Conservation (phyloP, 1,140 invertebrate species). For the Caenorhabditis brenneri region DNA sequence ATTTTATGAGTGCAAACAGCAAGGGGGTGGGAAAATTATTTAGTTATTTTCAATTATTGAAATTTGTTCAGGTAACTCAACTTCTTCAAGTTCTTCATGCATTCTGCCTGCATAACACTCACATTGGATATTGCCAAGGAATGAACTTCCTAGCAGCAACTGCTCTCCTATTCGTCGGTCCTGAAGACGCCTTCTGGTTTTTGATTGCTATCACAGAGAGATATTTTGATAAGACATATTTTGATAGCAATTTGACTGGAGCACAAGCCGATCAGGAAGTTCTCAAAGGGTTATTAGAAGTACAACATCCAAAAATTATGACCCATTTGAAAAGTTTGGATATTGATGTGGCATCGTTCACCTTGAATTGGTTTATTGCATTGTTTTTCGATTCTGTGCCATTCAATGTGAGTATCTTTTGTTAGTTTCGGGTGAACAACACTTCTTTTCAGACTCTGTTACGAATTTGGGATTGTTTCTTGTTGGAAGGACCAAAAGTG, state of each 20-base stretch:
- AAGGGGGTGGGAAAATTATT: constrained; percentile 71
- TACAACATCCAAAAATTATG: constrained; percentile 72
- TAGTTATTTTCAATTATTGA: too few relatives aligned
- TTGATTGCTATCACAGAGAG: constrained; percentile 74
- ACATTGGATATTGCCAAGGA: constrained; percentile 75
- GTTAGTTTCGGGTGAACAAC: too few relatives aligned
- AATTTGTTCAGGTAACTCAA: constrained; percentile 72
- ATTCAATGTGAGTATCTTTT: constrained; percentile 72
- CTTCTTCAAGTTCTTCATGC: constrained; percentile 74
- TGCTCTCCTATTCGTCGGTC: constrained; percentile 73
- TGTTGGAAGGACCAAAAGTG: constrained; percentile 76
- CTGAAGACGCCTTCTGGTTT: constrained; percentile 75
- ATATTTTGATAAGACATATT: constrained; percentile 74
- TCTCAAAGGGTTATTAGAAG: constrained; percentile 73
- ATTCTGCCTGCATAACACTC: constrained; percentile 74
- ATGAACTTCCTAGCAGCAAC: constrained; percentile 76
- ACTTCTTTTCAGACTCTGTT: constrained; percentile 73
- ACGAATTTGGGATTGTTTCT: constrained; percentile 84
- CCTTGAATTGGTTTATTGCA: constrained; percentile 75
- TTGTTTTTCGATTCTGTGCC: constrained; percentile 75
- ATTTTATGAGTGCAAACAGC: constrained; percentile 72
- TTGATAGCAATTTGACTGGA: constrained; percentile 74
- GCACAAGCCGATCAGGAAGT: constrained; percentile 75
- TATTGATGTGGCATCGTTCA: constrained; percentile 74
- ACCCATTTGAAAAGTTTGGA: constrained; percentile 70